Base-by-base conservation (phyloP, 30 jellyfish, hydroid and myxozoan species). In the Turritopsis dohrnii region DNA sequence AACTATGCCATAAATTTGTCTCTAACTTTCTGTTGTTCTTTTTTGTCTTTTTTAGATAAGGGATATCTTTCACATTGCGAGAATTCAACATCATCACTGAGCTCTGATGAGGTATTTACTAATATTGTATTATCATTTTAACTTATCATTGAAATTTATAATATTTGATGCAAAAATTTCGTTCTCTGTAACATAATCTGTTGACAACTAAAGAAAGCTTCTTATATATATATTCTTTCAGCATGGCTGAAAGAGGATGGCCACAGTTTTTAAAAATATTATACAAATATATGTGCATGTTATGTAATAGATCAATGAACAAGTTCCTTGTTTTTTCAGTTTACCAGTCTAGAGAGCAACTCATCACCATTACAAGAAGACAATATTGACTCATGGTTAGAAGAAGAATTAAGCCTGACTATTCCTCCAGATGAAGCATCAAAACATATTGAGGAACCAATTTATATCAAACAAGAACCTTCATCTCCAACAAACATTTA, bases 381-480 rank as follows among this genome's bases (percentile, higher is more conserved):
- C 30, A 27, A 69, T 69, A 1, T 69, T 0, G 77, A 69, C 8
- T n/a, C 31, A 23, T 69, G 77, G 77, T 69, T 69, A n/a, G 22
- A 69, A 27, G 30, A 23, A n/a, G 77, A 69, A 69, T 27, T 69
- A 21, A 23, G 30, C 9, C 28, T n/a, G 9, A 7, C 19, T 0
- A 69, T 69, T 27, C 28, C 77, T n/a, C 77, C 28, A 69, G 77
- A 69, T 69, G 22, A 69, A n/a, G 60, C 60, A 41, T 41, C 60
- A 41, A 41, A 41, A 41, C 60, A 41, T 41, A 7, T 69, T n/a
- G 30, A 23, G 30, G 30, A n/a, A 27, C 28, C 28, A 69, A 69
- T n/a, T 7, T 69, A 1, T 27, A 69, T 69, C 30, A 69, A 69
- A 27, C 7, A 69, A 27, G 77, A 69, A 69, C 77, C 77, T 69